Conservation (phyloP, 2,888 invertebrate genomes). For the Netelia inedita region DNA sequence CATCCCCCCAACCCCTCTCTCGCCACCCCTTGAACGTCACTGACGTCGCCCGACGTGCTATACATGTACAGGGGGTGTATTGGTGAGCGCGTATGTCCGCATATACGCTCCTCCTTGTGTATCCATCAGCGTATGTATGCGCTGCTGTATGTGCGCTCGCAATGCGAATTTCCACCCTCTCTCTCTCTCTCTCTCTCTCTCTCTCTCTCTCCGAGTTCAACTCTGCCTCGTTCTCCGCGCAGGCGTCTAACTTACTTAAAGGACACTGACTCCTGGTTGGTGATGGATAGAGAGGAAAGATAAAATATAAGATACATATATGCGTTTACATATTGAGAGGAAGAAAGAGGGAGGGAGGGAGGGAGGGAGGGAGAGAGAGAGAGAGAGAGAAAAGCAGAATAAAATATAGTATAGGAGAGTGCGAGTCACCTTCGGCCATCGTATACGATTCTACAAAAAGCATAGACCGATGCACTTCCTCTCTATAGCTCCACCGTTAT, state of each 20-base stretch:
- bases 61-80: background rate
- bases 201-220: conserved; percentile 45
- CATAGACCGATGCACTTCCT: conserved; percentile 2
- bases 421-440: conserved; percentile 30
- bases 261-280: conserved; percentile 81
- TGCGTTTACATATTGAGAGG: conserved; percentile 8
- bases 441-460: conserved; percentile 39
- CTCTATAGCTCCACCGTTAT: background rate
- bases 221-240: conserved; percentile 70
- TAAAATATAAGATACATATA: conserved; percentile 10
- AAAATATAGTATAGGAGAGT: conserved; percentile 9
- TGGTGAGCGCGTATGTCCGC: conserved; percentile 7
- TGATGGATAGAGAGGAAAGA: conserved; percentile 57
- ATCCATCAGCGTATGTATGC: conserved; percentile 34
- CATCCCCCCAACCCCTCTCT: too few species aligned
- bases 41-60: background rate
- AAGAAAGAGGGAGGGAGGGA: too few species aligned
- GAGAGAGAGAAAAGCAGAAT: conserved; percentile 6
- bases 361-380: background rate
- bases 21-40: background rate
- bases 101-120: background rate
- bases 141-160: conserved; percentile 51
- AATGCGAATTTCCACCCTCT: conserved; percentile 62
- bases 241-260: conserved; percentile 81
- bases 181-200: conserved; percentile 18